Percentiles rank a stretch among this genome's conserved stretches.
phyloP scores from a whole-genome alignment of 35 echinoderm and acorn worm species.

The Lytechinus pictus region DNA sequence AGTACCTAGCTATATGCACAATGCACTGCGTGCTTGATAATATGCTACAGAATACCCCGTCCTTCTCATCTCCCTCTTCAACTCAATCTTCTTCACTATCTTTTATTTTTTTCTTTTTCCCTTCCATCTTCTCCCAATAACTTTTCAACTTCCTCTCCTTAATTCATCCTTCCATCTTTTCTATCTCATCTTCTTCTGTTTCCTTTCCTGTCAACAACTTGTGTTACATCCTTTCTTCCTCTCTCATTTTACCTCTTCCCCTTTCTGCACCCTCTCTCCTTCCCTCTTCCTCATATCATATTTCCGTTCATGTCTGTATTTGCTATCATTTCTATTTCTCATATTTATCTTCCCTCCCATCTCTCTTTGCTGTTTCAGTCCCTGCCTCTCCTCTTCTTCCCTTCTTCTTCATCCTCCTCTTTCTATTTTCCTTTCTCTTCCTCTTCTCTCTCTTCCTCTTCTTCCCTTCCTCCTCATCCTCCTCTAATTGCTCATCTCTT shows the following conservation, averaged over 20 bases:
- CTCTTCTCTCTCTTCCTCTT: not conserved
- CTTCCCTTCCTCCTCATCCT: too few species aligned
- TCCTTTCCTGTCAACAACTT: not conserved
- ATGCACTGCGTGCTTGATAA: conserved; percentile 3
- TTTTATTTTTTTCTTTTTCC: not conserved
- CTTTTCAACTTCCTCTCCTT: not conserved
- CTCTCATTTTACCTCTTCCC: not conserved
- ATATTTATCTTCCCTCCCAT: not conserved
- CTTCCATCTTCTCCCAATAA: not conserved
- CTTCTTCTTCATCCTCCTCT: not conserved
- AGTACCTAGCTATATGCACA: not conserved
- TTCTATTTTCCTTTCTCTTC: not conserved
- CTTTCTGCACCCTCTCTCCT: not conserved
- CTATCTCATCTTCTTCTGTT: not conserved
- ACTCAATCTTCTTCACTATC: not conserved
- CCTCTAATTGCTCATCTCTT: too few species aligned
- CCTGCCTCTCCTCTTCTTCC: not conserved
- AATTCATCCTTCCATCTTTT: not conserved
- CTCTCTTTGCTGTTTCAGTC: not conserved
- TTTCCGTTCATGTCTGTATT: too few species aligned
- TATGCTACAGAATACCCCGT: not conserved
- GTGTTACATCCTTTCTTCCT: not conserved
- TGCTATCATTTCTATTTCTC: not conserved
- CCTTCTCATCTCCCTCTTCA: not conserved
- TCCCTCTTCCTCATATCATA: not conserved